A percentile compares a stretch with the other conserved stretches of the same genome.
Conservation (phyloP, 2,888 invertebrate species). For the Eupithecia subfuscata region DNA sequence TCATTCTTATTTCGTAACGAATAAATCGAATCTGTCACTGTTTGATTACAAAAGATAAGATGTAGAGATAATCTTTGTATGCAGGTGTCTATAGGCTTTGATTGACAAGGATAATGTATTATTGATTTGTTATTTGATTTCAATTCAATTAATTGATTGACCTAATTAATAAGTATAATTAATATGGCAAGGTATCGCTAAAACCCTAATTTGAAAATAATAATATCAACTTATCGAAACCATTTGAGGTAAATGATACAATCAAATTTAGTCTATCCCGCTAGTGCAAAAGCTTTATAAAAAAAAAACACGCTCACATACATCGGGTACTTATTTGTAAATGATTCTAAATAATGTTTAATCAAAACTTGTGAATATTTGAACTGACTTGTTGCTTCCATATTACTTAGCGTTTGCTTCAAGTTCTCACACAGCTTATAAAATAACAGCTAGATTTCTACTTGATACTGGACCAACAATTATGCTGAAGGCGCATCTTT, state of each 20-base stretch:
- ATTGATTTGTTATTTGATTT: slow-evolving; percentile 15
- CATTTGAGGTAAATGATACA: too few species aligned
- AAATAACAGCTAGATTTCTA: slow-evolving; percentile 8
- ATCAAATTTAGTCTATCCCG: too few species aligned
- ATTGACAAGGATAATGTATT: slow-evolving; percentile 61
- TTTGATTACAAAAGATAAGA: slow-evolving; percentile 38
- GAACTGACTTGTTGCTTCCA: slow-evolving; percentile 63
- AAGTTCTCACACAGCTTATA: slow-evolving; percentile 26
- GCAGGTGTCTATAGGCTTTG: slow-evolving; percentile 41
- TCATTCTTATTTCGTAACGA: slow-evolving; percentile 43
- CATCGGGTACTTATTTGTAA: not conserved
- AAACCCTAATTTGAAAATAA: not conserved
- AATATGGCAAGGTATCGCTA: not conserved
- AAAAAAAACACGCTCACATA: not conserved
- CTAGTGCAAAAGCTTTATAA: too few species aligned
- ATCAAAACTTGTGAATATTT: slow-evolving; percentile 41
- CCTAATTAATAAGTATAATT: not conserved
- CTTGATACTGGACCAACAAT: not conserved
- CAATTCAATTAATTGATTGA: not conserved
- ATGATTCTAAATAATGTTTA: slow-evolving; percentile 16
- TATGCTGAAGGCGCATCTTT: not conserved
- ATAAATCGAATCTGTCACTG: slow-evolving; percentile 39
- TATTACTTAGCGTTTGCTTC: slow-evolving; percentile 55
- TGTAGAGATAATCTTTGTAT: slow-evolving; percentile 35
- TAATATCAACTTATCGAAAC: too few species aligned